Conservation (phyloP, 2,888 invertebrate genomes). For the Diaphora mendica region DNA sequence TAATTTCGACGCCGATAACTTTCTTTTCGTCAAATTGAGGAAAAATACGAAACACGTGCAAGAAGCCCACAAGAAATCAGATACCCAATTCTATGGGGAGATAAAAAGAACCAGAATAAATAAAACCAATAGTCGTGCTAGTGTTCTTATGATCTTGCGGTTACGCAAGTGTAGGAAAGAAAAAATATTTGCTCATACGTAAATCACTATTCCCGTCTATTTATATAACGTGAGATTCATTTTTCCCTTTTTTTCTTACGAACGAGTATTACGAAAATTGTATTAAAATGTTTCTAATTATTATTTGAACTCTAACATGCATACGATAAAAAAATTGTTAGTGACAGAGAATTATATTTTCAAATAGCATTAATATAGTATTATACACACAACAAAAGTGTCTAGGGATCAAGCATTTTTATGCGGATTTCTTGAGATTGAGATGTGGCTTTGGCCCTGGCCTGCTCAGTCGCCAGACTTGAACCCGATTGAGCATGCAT, state of each 20-base stretch:
- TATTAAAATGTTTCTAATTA: too few species aligned
- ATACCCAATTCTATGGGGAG: constrained; percentile 3
- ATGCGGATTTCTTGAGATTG: too few species aligned
- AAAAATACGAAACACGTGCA: constrained; percentile 28
- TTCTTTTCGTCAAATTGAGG: constrained; percentile 44
- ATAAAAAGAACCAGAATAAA: constrained; percentile 1
- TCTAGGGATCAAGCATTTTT: too few species aligned
- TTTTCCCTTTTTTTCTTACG: too few species aligned
- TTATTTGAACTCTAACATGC: too few species aligned
- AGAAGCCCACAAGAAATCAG: constrained; percentile 22
- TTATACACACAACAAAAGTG: too few species aligned
- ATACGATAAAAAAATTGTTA: not conserved
- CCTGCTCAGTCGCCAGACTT: too few species aligned
- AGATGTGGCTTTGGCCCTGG: too few species aligned
- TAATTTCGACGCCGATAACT: constrained; percentile 42
- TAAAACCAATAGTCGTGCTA: not conserved
- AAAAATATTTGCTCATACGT: not conserved
- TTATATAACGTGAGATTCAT: not conserved
- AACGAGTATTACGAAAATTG: too few species aligned
- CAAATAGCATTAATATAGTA: too few species aligned
- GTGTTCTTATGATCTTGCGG: not conserved
- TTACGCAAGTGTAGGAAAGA: not conserved
- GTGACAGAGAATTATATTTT: not conserved
- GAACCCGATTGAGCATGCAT: too few species aligned
- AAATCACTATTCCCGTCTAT: not conserved